Conservation (phyloP, 2,113 vertebrate species). For the Halcyon senegalensis region DNA sequence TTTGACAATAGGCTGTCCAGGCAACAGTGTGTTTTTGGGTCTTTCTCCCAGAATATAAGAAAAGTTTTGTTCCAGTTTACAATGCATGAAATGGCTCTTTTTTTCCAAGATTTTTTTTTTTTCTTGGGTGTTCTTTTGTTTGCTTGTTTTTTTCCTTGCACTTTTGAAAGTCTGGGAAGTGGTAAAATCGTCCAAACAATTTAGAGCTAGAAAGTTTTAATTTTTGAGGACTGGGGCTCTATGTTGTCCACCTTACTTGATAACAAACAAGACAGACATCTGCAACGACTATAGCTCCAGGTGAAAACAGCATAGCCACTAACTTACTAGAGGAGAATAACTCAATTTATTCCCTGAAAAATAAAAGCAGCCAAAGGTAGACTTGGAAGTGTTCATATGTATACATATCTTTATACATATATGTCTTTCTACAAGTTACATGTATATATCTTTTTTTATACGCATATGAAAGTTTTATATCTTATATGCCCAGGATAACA, state of each 20-base stretch:
- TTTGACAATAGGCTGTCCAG: background rate
- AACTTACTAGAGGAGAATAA: background rate
- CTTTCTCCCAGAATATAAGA: rapidly evolving
- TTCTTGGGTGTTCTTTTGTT: no score
- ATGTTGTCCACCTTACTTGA: background rate
- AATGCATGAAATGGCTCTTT: background rate
- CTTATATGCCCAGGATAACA: background rate
- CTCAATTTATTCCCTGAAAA: background rate
- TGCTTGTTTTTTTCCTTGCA: no score
- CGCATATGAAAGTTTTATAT: background rate
- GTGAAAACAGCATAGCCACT: background rate
- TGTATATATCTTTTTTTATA: background rate
- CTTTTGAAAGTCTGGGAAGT: background rate
- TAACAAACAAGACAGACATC: background rate
- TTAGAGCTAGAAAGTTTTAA: background rate
- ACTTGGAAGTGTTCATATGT: background rate
- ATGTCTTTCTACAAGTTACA: background rate
- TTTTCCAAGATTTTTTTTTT: no score
- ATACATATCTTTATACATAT: no score
- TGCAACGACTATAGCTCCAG: background rate
- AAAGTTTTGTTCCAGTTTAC: background rate
- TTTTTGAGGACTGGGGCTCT: background rate
- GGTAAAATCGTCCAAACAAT: background rate
- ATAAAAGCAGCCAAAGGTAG: background rate
- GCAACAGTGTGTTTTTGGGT: background rate